These are phyloP conservation scores for Dreissena polymorpha DNA, from an alignment of 1,140 invertebrate genomes.

Conservation along the genomic window DNA sequence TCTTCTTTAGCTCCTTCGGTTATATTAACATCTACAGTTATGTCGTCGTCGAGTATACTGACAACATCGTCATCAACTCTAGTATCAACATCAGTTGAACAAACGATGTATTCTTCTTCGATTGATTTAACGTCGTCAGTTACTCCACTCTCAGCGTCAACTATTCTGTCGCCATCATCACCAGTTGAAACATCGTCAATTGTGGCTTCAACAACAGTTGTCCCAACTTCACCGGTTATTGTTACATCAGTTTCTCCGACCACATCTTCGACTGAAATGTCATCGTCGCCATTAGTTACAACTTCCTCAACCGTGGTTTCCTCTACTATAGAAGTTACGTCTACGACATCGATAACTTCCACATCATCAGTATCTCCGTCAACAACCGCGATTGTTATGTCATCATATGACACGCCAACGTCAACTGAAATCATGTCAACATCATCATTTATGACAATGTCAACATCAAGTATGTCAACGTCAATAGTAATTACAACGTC, in stretches of 20 bases:
- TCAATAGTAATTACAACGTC: neutral
- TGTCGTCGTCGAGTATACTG: neutral
- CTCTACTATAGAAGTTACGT: neutral
- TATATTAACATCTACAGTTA: neutral
- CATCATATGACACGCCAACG: neutral
- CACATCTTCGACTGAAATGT: neutral
- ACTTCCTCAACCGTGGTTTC: no score
- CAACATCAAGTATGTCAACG: neutral
- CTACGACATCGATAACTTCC: neutral
- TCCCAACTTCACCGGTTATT: neutral
- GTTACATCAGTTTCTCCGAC: neutral
- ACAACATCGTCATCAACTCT: neutral
- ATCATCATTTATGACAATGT: neutral
- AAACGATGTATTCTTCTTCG: no score
- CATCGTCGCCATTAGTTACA: neutral
- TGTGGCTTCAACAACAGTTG: conserved; percentile 8
- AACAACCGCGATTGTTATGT: neutral
- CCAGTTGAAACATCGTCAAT: neutral
- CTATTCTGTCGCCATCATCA: neutral
- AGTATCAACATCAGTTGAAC: neutral
- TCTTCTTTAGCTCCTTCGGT: neutral
- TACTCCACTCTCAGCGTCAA: neutral
- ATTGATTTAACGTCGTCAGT: neutral
- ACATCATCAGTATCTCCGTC: neutral
- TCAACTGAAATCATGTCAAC: neutral